Percentiles rank a stretch among this genome's conserved stretches.
Evolutionary conservation across 1,140 invertebrate genomes (phyloP).

Genomic region (Sitophilus oryzae): DNA sequence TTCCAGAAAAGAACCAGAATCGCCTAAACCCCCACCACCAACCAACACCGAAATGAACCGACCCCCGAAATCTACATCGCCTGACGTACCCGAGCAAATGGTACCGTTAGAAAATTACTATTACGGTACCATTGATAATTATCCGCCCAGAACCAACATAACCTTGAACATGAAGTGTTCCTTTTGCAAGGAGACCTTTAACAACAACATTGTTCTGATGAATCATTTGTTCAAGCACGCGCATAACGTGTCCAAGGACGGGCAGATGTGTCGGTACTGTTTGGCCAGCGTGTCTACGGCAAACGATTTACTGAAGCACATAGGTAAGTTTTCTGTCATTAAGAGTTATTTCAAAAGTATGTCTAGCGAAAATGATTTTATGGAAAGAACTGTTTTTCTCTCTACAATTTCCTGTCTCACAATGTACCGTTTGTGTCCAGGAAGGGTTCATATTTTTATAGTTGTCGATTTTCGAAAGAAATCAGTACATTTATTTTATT

Average conservation of each 20-base stretch:
- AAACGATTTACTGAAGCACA: constrained; percentile 49
- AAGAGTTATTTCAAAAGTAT: background rate
- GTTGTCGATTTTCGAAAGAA: no score
- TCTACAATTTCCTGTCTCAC: no score
- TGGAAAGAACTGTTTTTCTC: no score
- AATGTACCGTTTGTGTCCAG: no score
- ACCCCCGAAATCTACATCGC: constrained; percentile 38
- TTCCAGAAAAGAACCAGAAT: constrained; percentile 9
- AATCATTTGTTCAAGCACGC: constrained; percentile 65
- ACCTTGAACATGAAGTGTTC: constrained; percentile 38
- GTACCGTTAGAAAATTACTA: constrained; percentile 54
- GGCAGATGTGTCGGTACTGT: constrained; percentile 53
- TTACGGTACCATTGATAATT: constrained; percentile 49
- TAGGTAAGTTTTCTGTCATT: constrained; percentile 32
- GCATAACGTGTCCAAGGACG: constrained; percentile 43
- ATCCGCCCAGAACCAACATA: constrained; percentile 25
- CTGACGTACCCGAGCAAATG: constrained; percentile 37
- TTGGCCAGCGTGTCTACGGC: constrained; percentile 47
- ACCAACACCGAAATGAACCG: constrained; percentile 25
- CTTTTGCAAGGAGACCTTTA: constrained; percentile 45
- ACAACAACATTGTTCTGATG: constrained; percentile 60
- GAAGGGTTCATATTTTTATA: no score
- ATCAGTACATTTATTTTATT: no score
- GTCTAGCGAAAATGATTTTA: background rate
- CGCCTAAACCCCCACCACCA: constrained; percentile 2